Percentiles rank a stretch among this genome's conserved stretches.
Evolutionary conservation across 30 jellyfish, hydroid and myxozoan species (phyloP).

Genomic region (Hydractinia echinata): DNA sequence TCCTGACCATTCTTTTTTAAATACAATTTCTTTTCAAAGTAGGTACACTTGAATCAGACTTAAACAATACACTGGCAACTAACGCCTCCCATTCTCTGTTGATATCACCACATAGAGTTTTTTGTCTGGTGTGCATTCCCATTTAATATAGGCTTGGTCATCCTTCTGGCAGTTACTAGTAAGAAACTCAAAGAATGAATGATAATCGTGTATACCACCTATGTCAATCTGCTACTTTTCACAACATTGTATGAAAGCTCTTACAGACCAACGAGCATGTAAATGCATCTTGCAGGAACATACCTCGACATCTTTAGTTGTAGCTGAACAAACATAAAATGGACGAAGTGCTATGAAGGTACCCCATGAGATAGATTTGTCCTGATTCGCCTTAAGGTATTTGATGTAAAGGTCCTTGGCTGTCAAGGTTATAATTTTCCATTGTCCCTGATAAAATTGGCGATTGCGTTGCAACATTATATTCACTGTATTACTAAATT

Average conservation of each 20-base stretch:
- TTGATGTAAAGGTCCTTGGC: conserved; percentile 23
- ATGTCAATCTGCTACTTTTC: conserved; percentile 28
- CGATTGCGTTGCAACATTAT: conserved; percentile 28
- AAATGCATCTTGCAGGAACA: conserved; percentile 46
- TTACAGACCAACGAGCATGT: conserved; percentile 46
- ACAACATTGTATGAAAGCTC: conserved; percentile 30
- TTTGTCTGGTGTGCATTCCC: conserved; percentile 40
- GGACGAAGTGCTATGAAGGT: conserved; percentile 40
- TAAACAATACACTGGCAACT: conserved; percentile 4
- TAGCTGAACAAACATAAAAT: conserved; percentile 36
- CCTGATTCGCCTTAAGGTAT: conserved; percentile 17
- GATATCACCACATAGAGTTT: conserved; percentile 24
- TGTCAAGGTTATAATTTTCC: conserved; percentile 32
- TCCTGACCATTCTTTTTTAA: conserved; percentile 33
- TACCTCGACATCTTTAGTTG: conserved; percentile 40
- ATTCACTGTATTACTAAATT: conserved; percentile 24
- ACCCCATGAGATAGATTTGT: conserved; percentile 39
- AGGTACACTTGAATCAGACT: neutral
- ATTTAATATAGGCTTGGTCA: conserved; percentile 28
- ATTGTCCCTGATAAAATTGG: conserved; percentile 28
- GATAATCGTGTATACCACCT: conserved; percentile 10
- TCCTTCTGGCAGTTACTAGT: conserved; percentile 27
- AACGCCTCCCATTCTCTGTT: conserved; percentile 27
- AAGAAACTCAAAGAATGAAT: conserved; percentile 19
- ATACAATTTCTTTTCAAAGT: neutral